Evolutionary conservation across 1,140 invertebrate genomes (phyloP), one percentile per base, ranked within the genome.

Genomic region (Eurosta solidaginis): DNA sequence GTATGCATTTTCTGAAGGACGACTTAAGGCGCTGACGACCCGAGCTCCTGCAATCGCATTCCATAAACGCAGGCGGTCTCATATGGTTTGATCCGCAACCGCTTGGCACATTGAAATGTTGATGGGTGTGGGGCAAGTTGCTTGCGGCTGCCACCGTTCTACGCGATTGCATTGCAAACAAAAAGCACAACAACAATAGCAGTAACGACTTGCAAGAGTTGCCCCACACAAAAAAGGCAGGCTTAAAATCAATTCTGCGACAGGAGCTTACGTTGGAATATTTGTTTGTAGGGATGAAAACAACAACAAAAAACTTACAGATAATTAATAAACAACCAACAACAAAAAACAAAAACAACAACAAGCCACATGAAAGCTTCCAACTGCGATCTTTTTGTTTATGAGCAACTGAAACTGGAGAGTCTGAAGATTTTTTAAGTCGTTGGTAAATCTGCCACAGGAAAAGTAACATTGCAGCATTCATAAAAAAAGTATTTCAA

Each of bases 121-220:
- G 73, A 74, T 74, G 73, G 73, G 73, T 47, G 73, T 74, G 73
- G 40, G 40, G 73, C 6, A 47, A 74, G 45, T 47, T 42, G 73
- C 73, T 74, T 74, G 25, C 42, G 73, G 73, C 73, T 74, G 73
- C 73, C 73, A 74, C 73, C 45, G 73, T 74, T 74, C 73, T 74
- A 74, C 73, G 73, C 73, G 40, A 68, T 59, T 40, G 59, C 59
- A 68, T 68, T 33, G 40, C 45, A 47, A 47, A 47, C 45, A 47
- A 47, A 47, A 47, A 17, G 12, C 4, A 47, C 12, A 20, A 36
- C 6, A 17, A 29, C n/a, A 68, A 68, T 7, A 10, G 3, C 59
- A 42, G 33, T 10, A 6, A 40, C 22, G 33, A 33, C 59, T 6
- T 29, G 33, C 33, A 36, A 40, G 59, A 17, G 7, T n/a, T 22